These are phyloP conservation scores for Campylomormyrus numenius DNA, from an alignment of 2,113 vertebrate species.

Conservation along the genomic window DNA sequence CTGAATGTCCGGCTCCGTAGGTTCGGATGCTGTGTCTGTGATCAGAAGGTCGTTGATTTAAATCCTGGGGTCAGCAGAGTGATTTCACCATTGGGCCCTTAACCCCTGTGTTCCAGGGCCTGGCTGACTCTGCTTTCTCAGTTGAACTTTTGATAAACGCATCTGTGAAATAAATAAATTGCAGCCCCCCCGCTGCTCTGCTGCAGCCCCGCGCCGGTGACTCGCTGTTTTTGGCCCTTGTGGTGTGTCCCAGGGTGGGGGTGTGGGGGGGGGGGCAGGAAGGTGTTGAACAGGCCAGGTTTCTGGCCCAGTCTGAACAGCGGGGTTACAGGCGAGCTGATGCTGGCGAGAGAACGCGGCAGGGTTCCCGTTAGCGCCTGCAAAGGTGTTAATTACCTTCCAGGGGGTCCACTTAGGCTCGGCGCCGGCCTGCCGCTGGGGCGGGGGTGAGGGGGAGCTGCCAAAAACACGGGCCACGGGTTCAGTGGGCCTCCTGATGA, in stretches of 20 bases:
- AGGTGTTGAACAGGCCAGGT: background rate
- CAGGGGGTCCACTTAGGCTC: conserved; percentile 5
- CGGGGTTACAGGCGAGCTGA: background rate
- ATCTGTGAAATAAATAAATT: background rate
- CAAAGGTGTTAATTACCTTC: conserved; percentile 18
- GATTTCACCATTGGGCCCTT: background rate
- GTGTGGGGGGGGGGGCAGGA: background rate
- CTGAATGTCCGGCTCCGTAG: background rate
- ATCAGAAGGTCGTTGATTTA: background rate
- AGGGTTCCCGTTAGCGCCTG: background rate
- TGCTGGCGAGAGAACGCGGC: background rate
- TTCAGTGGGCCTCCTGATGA: background rate
- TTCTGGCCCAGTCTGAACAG: background rate
- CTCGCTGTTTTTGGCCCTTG: background rate
- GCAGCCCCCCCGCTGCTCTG: background rate
- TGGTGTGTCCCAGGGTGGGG: background rate
- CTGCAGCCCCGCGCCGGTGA: background rate
- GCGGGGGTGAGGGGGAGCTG: background rate
- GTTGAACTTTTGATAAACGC: background rate
- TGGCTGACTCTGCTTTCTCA: background rate
- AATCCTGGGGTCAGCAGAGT: background rate
- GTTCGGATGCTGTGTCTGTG: background rate
- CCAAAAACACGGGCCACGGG: background rate
- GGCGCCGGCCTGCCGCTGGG: conserved; percentile 4
- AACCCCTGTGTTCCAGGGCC: background rate